These are phyloP conservation scores for Cryptus viduatorius DNA, from an alignment of 2,888 invertebrate genomes.

Conservation along the genomic window DNA sequence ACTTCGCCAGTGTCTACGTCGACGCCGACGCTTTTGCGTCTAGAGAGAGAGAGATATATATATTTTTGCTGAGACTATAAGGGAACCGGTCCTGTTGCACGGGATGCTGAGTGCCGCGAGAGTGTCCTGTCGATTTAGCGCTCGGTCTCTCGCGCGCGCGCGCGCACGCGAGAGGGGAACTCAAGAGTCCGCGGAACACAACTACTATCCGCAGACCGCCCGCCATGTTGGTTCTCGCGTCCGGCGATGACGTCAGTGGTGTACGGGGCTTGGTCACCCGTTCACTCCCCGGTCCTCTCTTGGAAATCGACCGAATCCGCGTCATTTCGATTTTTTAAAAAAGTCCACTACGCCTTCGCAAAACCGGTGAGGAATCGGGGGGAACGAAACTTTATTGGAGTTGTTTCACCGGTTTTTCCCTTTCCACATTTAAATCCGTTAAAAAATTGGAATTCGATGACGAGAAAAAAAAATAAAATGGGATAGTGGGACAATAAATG, in stretches of 20 bases:
- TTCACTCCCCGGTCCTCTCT: conserved; percentile 60
- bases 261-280: conserved; percentile 75
- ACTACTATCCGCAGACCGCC: conserved; percentile 47
- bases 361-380: not conserved
- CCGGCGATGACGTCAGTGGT: conserved; percentile 67
- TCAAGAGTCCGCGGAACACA: conserved; percentile 65
- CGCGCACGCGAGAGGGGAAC: not conserved
- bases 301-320: conserved; percentile 54
- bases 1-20: conserved; percentile 45
- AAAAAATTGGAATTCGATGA: not conserved
- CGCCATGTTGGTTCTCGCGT: conserved; percentile 68
- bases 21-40: conserved; percentile 58
- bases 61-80: conserved; percentile 21
- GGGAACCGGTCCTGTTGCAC: conserved; percentile 70
- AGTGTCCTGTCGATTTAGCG: conserved; percentile 77
- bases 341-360: conserved; percentile 39
- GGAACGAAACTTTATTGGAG: conserved; percentile 6
- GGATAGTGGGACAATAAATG: too few relatives aligned
- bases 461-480: too few relatives aligned
- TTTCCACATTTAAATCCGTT: not conserved
- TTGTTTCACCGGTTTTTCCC: not conserved
- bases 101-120: conserved; percentile 54
- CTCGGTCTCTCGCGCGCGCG: conserved; percentile 56
- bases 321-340: not conserved
- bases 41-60: conserved; percentile 6